These are phyloP conservation scores for Xerus inauris DNA, from an alignment of 2,113 vertebrate species.

Conservation along the genomic window DNA sequence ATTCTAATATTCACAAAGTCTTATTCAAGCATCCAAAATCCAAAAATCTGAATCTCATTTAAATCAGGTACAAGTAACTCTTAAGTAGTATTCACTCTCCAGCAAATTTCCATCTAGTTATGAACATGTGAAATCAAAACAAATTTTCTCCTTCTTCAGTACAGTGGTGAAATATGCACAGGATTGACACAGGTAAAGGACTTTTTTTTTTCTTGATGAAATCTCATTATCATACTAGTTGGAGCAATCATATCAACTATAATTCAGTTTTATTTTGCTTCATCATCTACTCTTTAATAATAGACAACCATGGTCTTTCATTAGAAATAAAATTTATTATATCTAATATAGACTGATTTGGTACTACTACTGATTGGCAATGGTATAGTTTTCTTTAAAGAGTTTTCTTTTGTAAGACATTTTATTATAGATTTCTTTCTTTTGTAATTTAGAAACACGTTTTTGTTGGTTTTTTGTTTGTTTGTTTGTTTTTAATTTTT, in stretches of 20 bases:
- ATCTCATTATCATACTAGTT: not conserved
- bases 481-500: no score
- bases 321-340: not conserved
- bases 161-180: no score
- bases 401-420: not conserved
- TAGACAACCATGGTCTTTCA: not conserved
- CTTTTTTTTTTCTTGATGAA: not conserved
- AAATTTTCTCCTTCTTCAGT: not conserved
- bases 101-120: not conserved
- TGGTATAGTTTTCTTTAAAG: not conserved
- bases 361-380: not conserved
- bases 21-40: not conserved
- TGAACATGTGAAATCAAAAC: not conserved
- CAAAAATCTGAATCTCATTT: not conserved
- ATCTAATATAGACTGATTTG: not conserved
- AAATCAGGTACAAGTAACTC: not conserved
- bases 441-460: not conserved
- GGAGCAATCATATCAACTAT: not conserved
- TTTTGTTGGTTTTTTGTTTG: no score
- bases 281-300: not conserved
- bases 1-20: not conserved
- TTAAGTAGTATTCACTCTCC: no score
- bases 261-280: constrained; percentile 11
- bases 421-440: not conserved
- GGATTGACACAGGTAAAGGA: not conserved